Percentiles rank a stretch among this genome's conserved stretches.
These are phyloP conservation scores for Pygoscelis antarcticus DNA, from an alignment of 2,113 vertebrate species.

Conservation along the genomic window DNA sequence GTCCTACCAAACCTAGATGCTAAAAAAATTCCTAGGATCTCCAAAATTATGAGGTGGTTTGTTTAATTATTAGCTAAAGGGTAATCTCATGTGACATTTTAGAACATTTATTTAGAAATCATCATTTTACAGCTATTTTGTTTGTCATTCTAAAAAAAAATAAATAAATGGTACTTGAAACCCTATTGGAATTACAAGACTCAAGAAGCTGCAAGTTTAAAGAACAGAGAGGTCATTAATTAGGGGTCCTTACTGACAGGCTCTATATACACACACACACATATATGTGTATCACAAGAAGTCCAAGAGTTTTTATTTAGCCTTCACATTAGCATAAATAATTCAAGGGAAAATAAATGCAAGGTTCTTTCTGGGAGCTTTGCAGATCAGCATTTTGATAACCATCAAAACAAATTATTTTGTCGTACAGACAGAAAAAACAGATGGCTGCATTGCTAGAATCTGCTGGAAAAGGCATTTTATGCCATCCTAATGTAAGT, in stretches of 20 bases:
- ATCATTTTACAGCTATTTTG: not conserved
- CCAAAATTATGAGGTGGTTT: not conserved
- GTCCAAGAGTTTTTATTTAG: not conserved
- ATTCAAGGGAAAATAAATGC: slow-evolving; percentile 20
- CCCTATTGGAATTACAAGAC: not conserved
- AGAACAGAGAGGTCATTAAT: not conserved
- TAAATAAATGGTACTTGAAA: not conserved
- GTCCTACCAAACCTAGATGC: not conserved
- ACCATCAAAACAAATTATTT: slow-evolving; percentile 14
- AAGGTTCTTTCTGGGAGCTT: not conserved
- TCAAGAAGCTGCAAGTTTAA: not conserved
- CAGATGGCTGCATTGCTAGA: slow-evolving; percentile 44
- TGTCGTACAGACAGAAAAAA: not conserved
- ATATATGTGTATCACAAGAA: not conserved
- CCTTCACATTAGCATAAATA: not conserved
- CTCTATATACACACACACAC: rapidly evolving
- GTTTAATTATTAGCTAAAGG: not conserved
- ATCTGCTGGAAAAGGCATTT: slow-evolving; percentile 5
- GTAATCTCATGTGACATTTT: not conserved
- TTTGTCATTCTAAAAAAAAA: not conserved
- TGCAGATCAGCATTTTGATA: slow-evolving; percentile 46
- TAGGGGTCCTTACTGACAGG: not conserved
- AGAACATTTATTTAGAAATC: not conserved
- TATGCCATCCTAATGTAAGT: not conserved
- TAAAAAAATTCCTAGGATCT: not conserved